Evolutionary conservation across 2,113 vertebrate species (phyloP), one percentile per base, ranked within the genome.

Genomic region (Oncorhynchus clarkii): DNA sequence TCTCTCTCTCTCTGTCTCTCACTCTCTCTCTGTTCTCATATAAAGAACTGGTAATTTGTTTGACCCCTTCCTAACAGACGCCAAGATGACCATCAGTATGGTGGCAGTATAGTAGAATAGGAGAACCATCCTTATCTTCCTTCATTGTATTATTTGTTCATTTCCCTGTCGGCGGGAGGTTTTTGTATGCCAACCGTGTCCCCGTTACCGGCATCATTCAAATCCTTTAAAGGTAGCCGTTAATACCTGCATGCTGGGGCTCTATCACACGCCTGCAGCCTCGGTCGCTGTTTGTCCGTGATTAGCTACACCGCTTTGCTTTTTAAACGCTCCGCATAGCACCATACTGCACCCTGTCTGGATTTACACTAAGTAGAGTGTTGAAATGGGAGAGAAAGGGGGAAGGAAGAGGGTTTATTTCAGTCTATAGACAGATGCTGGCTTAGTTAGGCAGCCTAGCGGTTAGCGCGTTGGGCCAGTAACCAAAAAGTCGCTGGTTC

Each of bases 361-460:
- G 70, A 45, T 68, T 76, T 77, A 67, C 78, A 27, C 67, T 77
- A 72, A 80, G 77, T 68, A 72, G 24, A 75, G 60, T 62, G n/a
- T 22, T 3, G 20, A 22, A 62, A 84, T 71, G 79, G 85, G 79
- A 65, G 76, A 84, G 29, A 84, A 89, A 85, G 85, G 91, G 87
- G 81, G 73, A 85, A 80, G 92, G 91, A 88, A 87, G 78, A 22
- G 67, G 16, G n/a, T n/a, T 7, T 9, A 62, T 62, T 62, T 62
- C n/a, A 9, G 59, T 62, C n/a, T 62, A 24, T 8, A 62, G 59
- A 62, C 18, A 62, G 51, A 14, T 14, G 14, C 59, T 60, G 59
- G 51, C 51, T 20, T 57, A 20, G 54, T 57, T 20, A 57, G 54
- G 54, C 6, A 57, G 20, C 9, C 39, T 11, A 45, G 39, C 39